Percentiles rank a stretch among this genome's conserved stretches.
Conservation (phyloP, 2,888 invertebrate species). For the Minunthozetes semirufus region DNA sequence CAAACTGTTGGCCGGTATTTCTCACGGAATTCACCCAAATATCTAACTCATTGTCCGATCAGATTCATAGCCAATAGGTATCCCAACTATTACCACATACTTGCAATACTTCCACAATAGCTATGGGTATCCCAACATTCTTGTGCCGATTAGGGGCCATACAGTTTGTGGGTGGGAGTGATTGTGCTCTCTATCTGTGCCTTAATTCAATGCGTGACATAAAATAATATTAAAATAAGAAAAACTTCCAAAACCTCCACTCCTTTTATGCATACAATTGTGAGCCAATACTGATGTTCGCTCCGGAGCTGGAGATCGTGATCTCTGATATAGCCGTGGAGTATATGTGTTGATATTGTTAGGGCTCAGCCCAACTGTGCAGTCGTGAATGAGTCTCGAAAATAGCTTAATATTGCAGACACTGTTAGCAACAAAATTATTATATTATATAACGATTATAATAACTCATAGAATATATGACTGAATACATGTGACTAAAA, state of each 20-base stretch:
- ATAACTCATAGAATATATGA: neutral
- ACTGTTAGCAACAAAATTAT: neutral
- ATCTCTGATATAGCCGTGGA: neutral
- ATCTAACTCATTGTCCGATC: neutral
- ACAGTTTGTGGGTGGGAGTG: conserved; percentile 5
- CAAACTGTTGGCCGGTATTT: neutral
- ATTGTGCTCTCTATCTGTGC: neutral
- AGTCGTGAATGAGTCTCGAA: neutral
- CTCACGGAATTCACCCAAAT: conserved; percentile 8
- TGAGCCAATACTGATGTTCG: neutral
- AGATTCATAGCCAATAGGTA: neutral
- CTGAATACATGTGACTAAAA: neutral
- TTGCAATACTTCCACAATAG: too few relatives aligned
- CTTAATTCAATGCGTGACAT: conserved; percentile 26
- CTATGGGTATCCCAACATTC: neutral
- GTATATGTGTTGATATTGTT: neutral
- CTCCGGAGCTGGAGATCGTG: conserved; percentile 11
- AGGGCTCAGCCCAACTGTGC: neutral
- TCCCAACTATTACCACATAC: neutral
- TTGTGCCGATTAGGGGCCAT: neutral
- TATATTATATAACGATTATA: neutral
- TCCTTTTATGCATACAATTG: neutral
- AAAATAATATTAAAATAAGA: neutral
- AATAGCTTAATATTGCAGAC: neutral
- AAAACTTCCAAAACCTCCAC: neutral